phyloP scores from a whole-genome alignment of 2,113 vertebrate genomes.

The Gavialis gangeticus region DNA sequence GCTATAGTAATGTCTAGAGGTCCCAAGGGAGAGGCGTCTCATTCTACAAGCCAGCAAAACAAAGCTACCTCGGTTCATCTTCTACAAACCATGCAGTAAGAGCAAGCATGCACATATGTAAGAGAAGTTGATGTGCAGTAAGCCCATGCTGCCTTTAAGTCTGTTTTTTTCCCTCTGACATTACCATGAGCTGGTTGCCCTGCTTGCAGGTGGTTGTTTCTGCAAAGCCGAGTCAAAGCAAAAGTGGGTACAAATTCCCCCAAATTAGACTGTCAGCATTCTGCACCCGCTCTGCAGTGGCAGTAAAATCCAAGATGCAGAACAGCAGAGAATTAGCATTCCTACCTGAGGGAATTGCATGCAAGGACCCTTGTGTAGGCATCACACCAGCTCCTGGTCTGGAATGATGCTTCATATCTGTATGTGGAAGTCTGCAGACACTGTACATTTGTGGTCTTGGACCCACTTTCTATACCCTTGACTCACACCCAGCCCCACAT shows the following conservation, averaged over 20 bases:
- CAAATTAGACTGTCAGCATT: neutral
- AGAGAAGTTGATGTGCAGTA: neutral
- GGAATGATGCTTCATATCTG: neutral
- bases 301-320: neutral
- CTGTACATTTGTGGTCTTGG: rapidly evolving
- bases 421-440: neutral
- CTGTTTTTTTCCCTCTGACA: no score
- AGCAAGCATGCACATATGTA: neutral
- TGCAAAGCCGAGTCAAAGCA: neutral
- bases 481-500: neutral
- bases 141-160: neutral
- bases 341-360: neutral
- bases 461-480: neutral
- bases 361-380: neutral
- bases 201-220: neutral
- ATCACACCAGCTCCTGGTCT: neutral
- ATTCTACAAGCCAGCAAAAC: neutral
- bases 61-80: neutral
- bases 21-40: neutral
- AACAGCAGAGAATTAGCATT: neutral
- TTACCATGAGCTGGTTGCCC: neutral
- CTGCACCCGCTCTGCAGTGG: neutral
- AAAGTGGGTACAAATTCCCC: no score
- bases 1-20: neutral
- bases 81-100: neutral